Evolutionary conservation across 1,140 invertebrate species (phyloP).

Genomic region (Euwallacea fornicatus): DNA sequence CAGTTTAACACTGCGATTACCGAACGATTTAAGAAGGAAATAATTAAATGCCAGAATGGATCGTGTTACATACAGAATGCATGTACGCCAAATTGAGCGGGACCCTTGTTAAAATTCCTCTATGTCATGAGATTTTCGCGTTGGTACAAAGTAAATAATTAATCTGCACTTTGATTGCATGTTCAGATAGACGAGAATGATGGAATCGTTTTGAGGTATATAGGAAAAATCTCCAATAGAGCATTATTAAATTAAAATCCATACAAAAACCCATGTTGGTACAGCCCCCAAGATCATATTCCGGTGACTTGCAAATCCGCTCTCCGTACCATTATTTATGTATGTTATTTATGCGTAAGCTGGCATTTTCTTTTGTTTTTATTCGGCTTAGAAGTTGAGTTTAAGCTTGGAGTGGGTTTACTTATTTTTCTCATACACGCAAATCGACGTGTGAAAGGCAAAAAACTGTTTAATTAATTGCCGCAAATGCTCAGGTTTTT

Average conservation of each 20-base stretch:
- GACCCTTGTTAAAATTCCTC: not conserved
- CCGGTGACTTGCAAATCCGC: not conserved
- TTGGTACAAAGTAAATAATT: not conserved
- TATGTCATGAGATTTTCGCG: not conserved
- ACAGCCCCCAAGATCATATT: not conserved
- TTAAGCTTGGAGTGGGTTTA: not conserved
- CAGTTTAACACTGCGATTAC: not conserved
- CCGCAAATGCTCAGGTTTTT: not conserved
- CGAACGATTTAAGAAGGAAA: not conserved
- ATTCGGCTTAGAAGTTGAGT: not conserved
- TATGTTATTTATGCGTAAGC: not conserved
- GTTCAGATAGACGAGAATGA: no score
- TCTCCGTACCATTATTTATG: not conserved
- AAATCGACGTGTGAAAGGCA: slow-evolving; percentile 12
- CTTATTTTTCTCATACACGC: not conserved
- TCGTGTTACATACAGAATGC: not conserved
- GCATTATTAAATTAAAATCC: no score
- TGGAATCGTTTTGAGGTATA: no score
- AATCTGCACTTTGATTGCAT: not conserved
- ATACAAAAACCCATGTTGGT: no score
- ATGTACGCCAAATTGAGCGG: not conserved
- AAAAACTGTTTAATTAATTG: slow-evolving; percentile 14
- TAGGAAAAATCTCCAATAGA: no score
- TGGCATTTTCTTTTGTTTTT: not conserved
- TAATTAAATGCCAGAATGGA: not conserved